Evolutionary conservation across 2,113 vertebrate species (phyloP).

Genomic region (Hiodon tergisus): DNA sequence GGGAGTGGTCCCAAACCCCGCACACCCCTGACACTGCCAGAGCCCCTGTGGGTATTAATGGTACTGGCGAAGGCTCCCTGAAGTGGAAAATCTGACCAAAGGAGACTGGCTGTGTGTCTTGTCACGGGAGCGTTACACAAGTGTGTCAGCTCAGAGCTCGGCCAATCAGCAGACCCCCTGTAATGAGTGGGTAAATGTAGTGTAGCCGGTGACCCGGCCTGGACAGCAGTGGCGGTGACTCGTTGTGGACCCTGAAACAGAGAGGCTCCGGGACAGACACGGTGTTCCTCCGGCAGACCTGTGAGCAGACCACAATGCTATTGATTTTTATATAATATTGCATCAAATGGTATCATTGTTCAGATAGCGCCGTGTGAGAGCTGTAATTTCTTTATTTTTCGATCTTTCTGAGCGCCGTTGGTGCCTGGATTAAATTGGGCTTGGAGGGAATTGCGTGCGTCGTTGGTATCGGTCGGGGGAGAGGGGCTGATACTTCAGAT

Average conservation of each 20-base stretch:
- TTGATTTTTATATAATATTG: constrained; percentile 49
- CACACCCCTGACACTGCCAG: no score
- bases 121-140: no score
- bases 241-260: neutral
- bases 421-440: constrained; percentile 46
- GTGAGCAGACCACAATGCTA: constrained; percentile 17
- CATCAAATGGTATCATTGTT: constrained; percentile 47
- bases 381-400: constrained; percentile 32
- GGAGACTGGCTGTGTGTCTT: no score
- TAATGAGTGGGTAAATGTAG: neutral
- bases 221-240: neutral
- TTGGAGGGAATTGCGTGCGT: constrained; percentile 44
- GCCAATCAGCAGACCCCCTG: neutral
- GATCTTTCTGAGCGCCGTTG: constrained; percentile 29
- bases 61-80: no score
- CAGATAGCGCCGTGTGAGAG: constrained; percentile 27
- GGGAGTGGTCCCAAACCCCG: no score
- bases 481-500: neutral
- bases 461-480: constrained; percentile 36
- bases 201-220: neutral
- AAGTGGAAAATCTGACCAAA: no score
- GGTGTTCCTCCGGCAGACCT: constrained; percentile 17
- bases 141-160: no score
- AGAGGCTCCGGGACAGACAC: neutral
- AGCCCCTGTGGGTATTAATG: no score